Conservation (phyloP, 2,888 invertebrate genomes). For the Sesamia inferens region DNA sequence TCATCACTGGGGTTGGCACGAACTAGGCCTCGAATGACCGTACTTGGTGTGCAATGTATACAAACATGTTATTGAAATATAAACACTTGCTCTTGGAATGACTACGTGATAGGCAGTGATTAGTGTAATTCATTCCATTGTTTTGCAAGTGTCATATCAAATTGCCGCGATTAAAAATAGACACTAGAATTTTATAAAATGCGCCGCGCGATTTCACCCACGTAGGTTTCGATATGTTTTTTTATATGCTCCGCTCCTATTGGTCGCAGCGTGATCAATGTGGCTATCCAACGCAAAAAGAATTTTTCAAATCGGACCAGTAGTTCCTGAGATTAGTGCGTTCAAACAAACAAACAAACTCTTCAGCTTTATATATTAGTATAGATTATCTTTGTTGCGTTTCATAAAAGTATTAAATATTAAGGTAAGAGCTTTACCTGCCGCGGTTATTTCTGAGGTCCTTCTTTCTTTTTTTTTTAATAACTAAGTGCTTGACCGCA, state of each 20-base stretch:
- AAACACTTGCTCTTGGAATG: neutral
- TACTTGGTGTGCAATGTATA: slow-evolving; percentile 9
- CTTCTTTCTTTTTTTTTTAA: neutral
- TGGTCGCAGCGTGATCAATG: no score
- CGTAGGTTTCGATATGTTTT: no score
- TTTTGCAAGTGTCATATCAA: neutral
- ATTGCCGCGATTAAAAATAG: neutral
- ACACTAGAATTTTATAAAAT: neutral
- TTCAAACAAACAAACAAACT: no score
- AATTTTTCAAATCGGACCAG: no score
- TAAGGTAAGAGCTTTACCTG: neutral
- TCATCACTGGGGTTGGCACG: slow-evolving; percentile 7
- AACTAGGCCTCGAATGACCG: no score
- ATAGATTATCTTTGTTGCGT: neutral
- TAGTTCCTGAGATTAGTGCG: no score
- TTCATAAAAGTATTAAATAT: neutral
- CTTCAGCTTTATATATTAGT: no score
- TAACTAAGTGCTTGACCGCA: no score
- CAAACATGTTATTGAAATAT: neutral
- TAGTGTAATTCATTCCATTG: neutral
- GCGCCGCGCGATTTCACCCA: no score
- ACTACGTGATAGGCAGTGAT: neutral
- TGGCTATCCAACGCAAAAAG: no score
- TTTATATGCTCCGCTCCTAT: no score
- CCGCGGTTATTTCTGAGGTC: neutral